Evolutionary conservation across 2,797 vertebrate species (phyloP).

Genomic region (Karalla daura): DNA sequence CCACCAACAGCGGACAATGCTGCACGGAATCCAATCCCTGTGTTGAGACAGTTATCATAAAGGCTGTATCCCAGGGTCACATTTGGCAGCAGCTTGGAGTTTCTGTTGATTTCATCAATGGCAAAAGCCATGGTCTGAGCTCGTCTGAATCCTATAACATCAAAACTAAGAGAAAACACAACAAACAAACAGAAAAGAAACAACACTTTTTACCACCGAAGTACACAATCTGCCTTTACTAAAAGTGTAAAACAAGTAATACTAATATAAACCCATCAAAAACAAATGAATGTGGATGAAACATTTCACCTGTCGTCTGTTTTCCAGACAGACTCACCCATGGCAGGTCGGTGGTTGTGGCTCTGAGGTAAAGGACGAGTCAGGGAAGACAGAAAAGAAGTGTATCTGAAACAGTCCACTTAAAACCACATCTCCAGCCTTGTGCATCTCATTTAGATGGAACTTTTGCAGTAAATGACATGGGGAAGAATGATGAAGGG

Average conservation of each 20-base stretch:
- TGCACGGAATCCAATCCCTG: neutral
- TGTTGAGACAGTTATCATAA: neutral
- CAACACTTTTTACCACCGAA: neutral
- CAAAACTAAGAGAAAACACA: too few species aligned
- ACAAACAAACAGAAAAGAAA: neutral
- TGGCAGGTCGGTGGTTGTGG: slow-evolving; percentile 20
- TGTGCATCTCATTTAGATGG: slow-evolving; percentile 59
- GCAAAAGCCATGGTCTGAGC: too few species aligned
- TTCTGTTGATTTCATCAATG: too few species aligned
- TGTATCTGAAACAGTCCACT: slow-evolving; percentile 73
- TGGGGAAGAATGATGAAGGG: neutral
- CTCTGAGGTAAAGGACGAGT: slow-evolving; percentile 68
- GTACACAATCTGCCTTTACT: neutral
- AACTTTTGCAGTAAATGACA: slow-evolving; percentile 53
- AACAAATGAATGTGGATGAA: neutral
- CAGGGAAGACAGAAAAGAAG: slow-evolving; percentile 62
- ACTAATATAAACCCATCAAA: neutral
- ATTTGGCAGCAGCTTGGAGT: too few species aligned
- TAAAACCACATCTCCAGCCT: slow-evolving; percentile 68
- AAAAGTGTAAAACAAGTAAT: neutral
- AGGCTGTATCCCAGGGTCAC: too few species aligned
- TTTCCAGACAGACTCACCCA: slow-evolving; percentile 41
- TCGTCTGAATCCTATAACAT: too few species aligned
- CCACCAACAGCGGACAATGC: neutral
- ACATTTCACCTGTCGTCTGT: neutral